Conservation (phyloP, 2,113 vertebrate genomes). For the Hassar affinis region DNA sequence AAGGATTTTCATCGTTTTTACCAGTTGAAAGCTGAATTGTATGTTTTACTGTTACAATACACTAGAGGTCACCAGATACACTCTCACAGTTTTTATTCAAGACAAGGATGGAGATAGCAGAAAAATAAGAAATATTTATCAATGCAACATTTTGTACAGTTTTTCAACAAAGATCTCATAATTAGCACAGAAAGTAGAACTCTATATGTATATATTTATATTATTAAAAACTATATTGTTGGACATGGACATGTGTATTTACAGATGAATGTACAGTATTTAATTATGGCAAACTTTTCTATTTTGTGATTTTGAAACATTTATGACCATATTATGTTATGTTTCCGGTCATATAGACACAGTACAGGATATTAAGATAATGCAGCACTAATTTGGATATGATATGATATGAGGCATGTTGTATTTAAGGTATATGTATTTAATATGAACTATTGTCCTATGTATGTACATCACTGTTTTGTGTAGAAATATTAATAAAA, state of each 20-base stretch:
- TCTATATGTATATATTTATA: background rate
- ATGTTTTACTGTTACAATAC: background rate
- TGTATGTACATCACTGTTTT: background rate
- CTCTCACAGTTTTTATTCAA: background rate
- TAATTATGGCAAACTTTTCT: background rate
- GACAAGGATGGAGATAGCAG: background rate
- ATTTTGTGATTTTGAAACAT: background rate
- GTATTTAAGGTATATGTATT: background rate
- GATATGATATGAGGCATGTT: background rate
- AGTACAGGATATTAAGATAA: background rate
- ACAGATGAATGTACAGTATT: background rate
- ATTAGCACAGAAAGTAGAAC: background rate
- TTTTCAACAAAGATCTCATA: background rate
- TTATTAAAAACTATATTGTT: background rate
- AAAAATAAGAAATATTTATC: background rate
- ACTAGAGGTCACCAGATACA: slow-evolving; percentile 18
- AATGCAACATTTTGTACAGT: background rate
- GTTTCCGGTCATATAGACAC: background rate
- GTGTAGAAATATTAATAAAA: background rate
- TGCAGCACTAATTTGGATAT: background rate
- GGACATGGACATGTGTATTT: background rate
- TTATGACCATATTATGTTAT: background rate
- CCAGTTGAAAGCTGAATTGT: background rate
- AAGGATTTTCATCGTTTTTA: background rate
- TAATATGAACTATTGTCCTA: background rate